Base-by-base conservation (phyloP, 2,113 vertebrate genomes). In the Sinocyclocheilus grahami region DNA sequence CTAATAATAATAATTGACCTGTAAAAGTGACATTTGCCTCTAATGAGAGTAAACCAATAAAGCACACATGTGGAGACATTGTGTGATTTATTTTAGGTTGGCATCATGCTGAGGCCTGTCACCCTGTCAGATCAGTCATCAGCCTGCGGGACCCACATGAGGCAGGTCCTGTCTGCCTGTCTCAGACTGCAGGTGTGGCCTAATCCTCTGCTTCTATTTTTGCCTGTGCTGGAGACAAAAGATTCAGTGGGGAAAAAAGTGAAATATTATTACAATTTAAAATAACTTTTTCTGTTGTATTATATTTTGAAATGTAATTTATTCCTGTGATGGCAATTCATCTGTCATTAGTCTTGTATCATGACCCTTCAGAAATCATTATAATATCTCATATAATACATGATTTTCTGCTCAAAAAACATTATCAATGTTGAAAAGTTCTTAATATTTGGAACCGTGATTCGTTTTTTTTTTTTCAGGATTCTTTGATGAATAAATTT, bases 81-180 rank as follows among this genome's bases (percentile, higher is more conserved):
- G 71, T 89, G 87, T 88, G 48, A 1, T 62, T 62, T 80, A 39
- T 48, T 7, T 86, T 87, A 58, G 51, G 83, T 6, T n/a, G 76
- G 55, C 81, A 37, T 53, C 89, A 87, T 69, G 63, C 69, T 79
- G 89, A 88, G 85, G 74, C 85, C 72, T 81, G 80, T 62, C 83
- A 86, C 33, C 53, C 83, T 91, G 90, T 90, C 89, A 90, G 85
- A 87, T 65, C 39, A 37, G 79, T 92, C 88, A 80, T 85, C 60
- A 55, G 20, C 82, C 86, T 84, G 80, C 46, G 46, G 75, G 71
- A 89, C 58, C 83, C 85, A 86, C 80, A 74, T 88, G 85, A 76
- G 85, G 85, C 87, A 78, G 71, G 51, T 86, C 81, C 75, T 82
- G 24, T 90, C 86, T 90, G 87, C 85, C 85, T 84, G 82, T 87